These are phyloP conservation scores for Nothocercus nigrocapillus DNA, from an alignment of 2,113 vertebrate genomes.

Conservation along the genomic window DNA sequence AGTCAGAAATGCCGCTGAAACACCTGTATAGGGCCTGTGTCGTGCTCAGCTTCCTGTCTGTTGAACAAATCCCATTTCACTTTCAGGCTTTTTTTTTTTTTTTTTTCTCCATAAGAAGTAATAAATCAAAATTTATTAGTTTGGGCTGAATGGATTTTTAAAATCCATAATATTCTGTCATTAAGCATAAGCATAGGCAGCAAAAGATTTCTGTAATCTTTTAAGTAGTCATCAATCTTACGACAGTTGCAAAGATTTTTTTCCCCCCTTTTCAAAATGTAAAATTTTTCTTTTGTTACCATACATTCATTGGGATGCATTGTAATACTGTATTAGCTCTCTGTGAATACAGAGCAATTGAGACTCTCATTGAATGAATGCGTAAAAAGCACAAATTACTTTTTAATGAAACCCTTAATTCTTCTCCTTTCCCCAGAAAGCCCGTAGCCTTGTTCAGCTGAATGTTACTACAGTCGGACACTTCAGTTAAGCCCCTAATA, in stretches of 20 bases:
- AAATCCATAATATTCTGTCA: slow-evolving; percentile 40
- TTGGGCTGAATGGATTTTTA: slow-evolving; percentile 29
- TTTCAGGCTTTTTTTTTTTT: not conserved
- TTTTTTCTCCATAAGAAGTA: not conserved
- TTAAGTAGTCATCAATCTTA: slow-evolving; percentile 74
- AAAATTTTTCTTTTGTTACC: slow-evolving; percentile 77
- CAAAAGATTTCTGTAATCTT: slow-evolving; percentile 65
- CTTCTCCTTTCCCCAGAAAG: slow-evolving; percentile 71
- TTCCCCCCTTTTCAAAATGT: slow-evolving; percentile 59
- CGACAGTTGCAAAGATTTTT: slow-evolving; percentile 59
- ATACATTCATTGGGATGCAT: slow-evolving; percentile 78
- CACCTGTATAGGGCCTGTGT: not conserved
- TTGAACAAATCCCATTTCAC: not conserved
- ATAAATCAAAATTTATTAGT: slow-evolving; percentile 33
- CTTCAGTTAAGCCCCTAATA: slow-evolving; percentile 77
- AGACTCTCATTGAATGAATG: slow-evolving; percentile 74
- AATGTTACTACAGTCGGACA: slow-evolving; percentile 74
- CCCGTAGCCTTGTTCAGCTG: slow-evolving; percentile 64
- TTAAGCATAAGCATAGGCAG: slow-evolving; percentile 23
- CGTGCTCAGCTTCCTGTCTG: slow-evolving; percentile 6
- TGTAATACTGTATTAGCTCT: slow-evolving; percentile 79
- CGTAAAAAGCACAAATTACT: slow-evolving; percentile 81
- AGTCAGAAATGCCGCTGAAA: not conserved
- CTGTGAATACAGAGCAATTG: slow-evolving; percentile 79
- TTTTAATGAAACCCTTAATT: slow-evolving; percentile 82